These are phyloP conservation scores for Parazoanthus swiftii DNA, from an alignment of 92 coral and sea anemone species.

Conservation along the genomic window DNA sequence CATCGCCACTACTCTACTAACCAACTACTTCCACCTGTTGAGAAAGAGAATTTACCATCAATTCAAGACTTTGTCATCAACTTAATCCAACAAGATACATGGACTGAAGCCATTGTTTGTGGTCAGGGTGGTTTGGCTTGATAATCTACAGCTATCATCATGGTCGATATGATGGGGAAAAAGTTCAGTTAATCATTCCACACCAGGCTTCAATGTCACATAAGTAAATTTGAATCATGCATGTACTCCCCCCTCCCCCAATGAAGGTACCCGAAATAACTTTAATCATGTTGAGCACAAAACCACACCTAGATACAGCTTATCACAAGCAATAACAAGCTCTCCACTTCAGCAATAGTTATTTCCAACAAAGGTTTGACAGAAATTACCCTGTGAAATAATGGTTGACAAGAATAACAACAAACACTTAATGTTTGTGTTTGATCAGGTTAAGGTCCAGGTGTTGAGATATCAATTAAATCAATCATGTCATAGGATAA, in stretches of 20 bases:
- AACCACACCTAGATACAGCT: too few relatives aligned
- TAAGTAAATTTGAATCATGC: not conserved
- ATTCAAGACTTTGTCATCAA: not conserved
- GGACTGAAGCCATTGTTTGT: slow-evolving; percentile 4
- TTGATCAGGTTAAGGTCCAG: too few relatives aligned
- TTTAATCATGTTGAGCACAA: too few relatives aligned
- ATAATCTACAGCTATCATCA: slow-evolving; percentile 56
- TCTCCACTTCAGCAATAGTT: too few relatives aligned
- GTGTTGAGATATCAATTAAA: too few relatives aligned
- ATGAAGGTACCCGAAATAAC: too few relatives aligned
- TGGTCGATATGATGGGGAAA: slow-evolving; percentile 92
- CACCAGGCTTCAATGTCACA: slow-evolving; percentile 25
- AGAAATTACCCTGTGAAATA: too few relatives aligned
- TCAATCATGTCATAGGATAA: too few relatives aligned
- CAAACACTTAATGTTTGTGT: too few relatives aligned
- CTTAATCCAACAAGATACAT: not conserved
- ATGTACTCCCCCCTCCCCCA: not conserved
- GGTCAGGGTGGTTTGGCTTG: slow-evolving; percentile 73
- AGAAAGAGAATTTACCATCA: not conserved
- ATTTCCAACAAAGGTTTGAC: too few relatives aligned
- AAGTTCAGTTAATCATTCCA: slow-evolving; percentile 81
- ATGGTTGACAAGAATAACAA: too few relatives aligned
- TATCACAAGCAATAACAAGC: too few relatives aligned
- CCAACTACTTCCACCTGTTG: not conserved
- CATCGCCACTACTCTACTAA: not conserved